Base-by-base conservation (phyloP, 2,797 vertebrate genomes). In the Hypotaenidia okinawae region DNA sequence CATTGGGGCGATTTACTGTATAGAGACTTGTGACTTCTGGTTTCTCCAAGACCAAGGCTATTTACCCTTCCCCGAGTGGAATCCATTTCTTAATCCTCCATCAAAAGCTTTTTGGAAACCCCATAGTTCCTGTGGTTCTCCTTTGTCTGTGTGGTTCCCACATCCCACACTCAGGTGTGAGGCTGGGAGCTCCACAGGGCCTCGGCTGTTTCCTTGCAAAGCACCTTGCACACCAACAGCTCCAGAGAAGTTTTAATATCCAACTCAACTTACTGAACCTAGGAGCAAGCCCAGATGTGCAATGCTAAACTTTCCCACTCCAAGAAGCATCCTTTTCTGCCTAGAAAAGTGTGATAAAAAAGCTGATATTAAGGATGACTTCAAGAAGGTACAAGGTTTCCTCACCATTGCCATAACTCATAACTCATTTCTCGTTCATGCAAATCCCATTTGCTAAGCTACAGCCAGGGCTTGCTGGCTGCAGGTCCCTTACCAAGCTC, bases 91-190 rank as follows among this genome's bases (percentile, higher is more conserved):
- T 27, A 62, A 23, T 47, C 59, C 39, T 54, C 47, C 64, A 6
- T 35, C 19, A 47, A 45, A 69, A 45, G 41, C 41, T 43, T 43
- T 17, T 13, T 19, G n/a, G 63, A 52, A 63, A 16, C 7, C 37
- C 25, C 17, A 7, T 24, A 5, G 22, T 25, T 52, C 30, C 35
- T 52, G 11, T 14, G 10, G 16, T 16, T 59, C 12, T 33, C 43
- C 17, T 54, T 2, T 32, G 49, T 14, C 22, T 5, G 0, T 8
- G 10, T 11, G 13, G 24, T 62, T 55, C 25, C 67, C 2, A 1
- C 7, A 5, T 13, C 4, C 41, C 37, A 49, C 32, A 43, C 21
- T 32, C 32, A 3, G n/a, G 30, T 19, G 35, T 9, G n/a, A 43
- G 54, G 6, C 5, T 35, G 28, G 32, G 63, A 45, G 58, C 37